Evolutionary conservation across 30 jellyfish, hydroid and myxozoan species (phyloP), one percentile per base, ranked within the genome.

Genomic region (Morbakka virulenta): DNA sequence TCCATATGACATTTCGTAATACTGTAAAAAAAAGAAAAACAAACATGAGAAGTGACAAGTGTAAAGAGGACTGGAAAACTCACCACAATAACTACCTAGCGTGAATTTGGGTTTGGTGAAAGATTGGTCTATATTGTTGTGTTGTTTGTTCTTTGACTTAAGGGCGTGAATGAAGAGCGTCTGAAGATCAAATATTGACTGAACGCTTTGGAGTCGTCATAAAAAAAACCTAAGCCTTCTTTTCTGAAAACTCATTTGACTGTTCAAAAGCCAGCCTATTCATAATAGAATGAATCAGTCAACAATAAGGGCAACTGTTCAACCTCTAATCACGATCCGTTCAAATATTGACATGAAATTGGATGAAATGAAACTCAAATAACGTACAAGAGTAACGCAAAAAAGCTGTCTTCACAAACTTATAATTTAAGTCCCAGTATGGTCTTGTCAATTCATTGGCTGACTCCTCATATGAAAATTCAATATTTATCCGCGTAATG

Each of bases 1-100:
- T 25, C 99, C 99, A 86, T 93, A 93, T 49, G 99, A 93, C 99
- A 93, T 93, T 71, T 93, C 99, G 71, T 93, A 93, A 61, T 93
- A 93, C 99, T 93, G 51, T n/a, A 57, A 70, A 51, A 86, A 50
- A 32, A 53, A 72, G 28, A 47, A 73, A 28, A 77, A 77, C 62
- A 12, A 25, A 29, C 14, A 28, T 41, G 17, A 41, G 17, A n/a
- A n/a, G n/a, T n/a, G n/a, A n/a, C n/a, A n/a, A n/a, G n/a, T n/a
- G n/a, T n/a, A n/a, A n/a, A n/a, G n/a, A n/a, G n/a, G n/a, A n/a
- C n/a, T n/a, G n/a, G n/a, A n/a, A n/a, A 9, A 41, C 9, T 41
- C 17, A 41, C 17, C 57, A 41, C 17, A 41, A 41, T 41, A 17
- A 41, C 9, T 17, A 41, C 17, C 57, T 6, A 41, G 17, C 57